Percentiles rank a stretch among this genome's conserved stretches.
Conservation (phyloP, 2,888 invertebrate genomes). For the Noctua pronuba region DNA sequence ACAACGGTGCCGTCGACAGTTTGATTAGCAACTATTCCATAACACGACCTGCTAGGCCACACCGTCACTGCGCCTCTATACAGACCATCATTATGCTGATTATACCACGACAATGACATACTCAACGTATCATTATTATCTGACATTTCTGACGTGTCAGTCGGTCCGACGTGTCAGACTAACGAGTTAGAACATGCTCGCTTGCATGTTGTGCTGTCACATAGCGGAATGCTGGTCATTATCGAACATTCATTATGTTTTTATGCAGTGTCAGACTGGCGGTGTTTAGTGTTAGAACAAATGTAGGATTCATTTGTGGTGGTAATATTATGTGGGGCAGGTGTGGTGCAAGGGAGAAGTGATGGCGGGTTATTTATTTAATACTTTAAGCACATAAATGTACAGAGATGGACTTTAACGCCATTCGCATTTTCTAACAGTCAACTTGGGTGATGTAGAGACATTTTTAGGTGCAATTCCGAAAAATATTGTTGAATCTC, state of each 20-base stretch:
- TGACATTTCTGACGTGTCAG: constrained; percentile 31
- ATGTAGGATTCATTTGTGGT: constrained; percentile 52
- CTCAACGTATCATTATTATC: constrained; percentile 41
- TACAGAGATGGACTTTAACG: not conserved
- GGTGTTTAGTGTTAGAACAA: constrained; percentile 63
- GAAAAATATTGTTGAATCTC: not conserved
- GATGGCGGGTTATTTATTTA: constrained; percentile 4
- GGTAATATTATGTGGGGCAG: constrained; percentile 8
- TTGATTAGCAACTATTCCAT: not conserved
- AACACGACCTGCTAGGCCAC: not conserved
- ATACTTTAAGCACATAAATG: not conserved
- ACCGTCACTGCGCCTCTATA: not conserved
- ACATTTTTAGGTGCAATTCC: not conserved
- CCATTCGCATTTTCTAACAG: not conserved
- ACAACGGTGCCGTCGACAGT: not conserved
- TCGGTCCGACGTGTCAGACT: constrained; percentile 33
- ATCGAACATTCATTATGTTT: constrained; percentile 58
- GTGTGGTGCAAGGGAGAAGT: constrained; percentile 11
- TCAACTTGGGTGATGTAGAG: not conserved
- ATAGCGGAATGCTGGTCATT: constrained; percentile 48
- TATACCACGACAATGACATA: constrained; percentile 25
- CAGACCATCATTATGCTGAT: constrained; percentile 20
- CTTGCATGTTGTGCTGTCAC: constrained; percentile 52
- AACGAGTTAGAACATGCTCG: constrained; percentile 59
- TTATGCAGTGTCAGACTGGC: constrained; percentile 53